These are phyloP conservation scores for Psophia crepitans DNA, from an alignment of 2,113 vertebrate species.

Conservation along the genomic window DNA sequence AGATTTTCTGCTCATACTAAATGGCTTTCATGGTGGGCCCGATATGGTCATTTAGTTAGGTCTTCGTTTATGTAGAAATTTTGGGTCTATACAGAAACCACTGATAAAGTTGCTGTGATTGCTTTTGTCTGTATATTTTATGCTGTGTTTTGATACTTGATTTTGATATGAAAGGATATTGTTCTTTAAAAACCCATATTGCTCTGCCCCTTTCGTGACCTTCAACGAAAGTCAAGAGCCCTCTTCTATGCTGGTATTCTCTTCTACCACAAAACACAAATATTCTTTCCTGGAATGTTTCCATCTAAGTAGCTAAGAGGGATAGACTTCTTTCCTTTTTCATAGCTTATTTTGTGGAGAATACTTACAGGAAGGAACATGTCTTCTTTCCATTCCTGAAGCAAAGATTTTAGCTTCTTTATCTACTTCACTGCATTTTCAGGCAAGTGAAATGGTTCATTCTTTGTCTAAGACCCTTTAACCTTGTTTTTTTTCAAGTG, in stretches of 20 bases:
- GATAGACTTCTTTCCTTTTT: not conserved
- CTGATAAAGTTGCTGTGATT: not conserved
- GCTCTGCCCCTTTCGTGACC: not conserved
- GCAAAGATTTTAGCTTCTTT: not conserved
- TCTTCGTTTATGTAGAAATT: not conserved
- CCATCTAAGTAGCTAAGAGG: not conserved
- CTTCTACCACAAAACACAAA: not conserved
- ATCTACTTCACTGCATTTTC: not conserved
- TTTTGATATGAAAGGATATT: not conserved
- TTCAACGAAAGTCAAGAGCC: not conserved
- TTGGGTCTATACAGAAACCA: not conserved
- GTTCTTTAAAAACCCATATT: not conserved
- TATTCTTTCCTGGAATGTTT: not conserved
- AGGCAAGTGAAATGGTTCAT: not conserved
- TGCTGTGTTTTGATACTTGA: not conserved
- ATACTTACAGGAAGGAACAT: not conserved
- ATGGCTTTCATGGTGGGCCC: not conserved
- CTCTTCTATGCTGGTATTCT: not conserved
- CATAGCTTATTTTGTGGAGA: not conserved
- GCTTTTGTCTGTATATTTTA: not conserved
- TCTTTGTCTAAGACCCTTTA: not conserved
- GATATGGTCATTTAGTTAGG: not conserved
- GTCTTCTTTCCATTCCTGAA: not conserved
- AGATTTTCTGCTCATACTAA: not conserved
- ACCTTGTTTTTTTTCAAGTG: not conserved